Conservation (phyloP, 2,113 vertebrate species). For the Tupaia chinensis region DNA sequence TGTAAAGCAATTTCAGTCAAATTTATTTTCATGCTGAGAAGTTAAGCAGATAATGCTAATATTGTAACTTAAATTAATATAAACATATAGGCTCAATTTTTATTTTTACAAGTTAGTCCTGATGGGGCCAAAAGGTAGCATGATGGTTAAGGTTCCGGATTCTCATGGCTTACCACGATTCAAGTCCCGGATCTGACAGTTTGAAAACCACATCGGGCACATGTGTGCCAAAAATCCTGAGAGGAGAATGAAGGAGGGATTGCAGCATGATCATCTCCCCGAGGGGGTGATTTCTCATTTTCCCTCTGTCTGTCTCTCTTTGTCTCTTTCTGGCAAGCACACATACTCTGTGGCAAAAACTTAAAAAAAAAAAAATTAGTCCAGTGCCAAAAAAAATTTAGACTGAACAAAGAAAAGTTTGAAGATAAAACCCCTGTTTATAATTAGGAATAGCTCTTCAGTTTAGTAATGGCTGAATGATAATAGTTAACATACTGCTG, state of each 20-base stretch:
- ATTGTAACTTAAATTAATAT: not conserved
- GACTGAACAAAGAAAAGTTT: not conserved
- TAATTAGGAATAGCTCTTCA: not conserved
- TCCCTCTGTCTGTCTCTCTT: too few species aligned
- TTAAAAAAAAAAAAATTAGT: not conserved
- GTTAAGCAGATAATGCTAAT: not conserved
- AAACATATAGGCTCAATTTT: not conserved
- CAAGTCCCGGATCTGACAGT: too few species aligned
- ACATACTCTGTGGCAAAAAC: too few species aligned
- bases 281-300: too few species aligned
- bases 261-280: too few species aligned
- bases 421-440: slow-evolving; percentile 17
- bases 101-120: not conserved
- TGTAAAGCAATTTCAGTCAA: not conserved
- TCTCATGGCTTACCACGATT: too few species aligned
- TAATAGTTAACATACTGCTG: not conserved
- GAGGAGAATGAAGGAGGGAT: too few species aligned
- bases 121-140: not conserved
- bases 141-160: too few species aligned
- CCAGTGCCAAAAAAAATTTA: not conserved
- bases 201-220: too few species aligned
- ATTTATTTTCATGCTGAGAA: not conserved
- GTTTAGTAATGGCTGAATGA: not conserved
- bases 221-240: too few species aligned
- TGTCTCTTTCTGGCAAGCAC: too few species aligned